Evolutionary conservation across 2,797 vertebrate genomes (phyloP).

Genomic region (Anguilla megastoma): DNA sequence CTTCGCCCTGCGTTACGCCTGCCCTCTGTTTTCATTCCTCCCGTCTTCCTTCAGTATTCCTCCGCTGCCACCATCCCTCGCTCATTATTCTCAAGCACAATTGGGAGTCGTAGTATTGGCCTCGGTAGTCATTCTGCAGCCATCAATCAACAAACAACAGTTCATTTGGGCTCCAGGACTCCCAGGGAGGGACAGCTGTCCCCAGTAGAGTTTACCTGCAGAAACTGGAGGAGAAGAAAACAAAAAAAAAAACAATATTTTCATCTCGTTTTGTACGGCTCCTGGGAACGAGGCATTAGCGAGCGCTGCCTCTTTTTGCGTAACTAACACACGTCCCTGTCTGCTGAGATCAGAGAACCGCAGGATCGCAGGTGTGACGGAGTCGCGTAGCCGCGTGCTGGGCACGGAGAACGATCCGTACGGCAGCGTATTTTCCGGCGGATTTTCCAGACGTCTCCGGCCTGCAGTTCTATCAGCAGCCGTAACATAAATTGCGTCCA

Average conservation of each 20-base stretch:
- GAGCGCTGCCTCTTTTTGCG: slow-evolving; percentile 21
- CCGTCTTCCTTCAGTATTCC: neutral
- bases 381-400: neutral
- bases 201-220: neutral
- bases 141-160: neutral
- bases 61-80: neutral
- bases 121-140: neutral
- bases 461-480: slow-evolving; percentile 37
- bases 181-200: neutral
- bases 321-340: slow-evolving; percentile 18
- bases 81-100: neutral
- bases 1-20: neutral
- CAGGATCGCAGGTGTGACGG: slow-evolving; percentile 18
- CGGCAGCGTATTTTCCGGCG: slow-evolving; percentile 21
- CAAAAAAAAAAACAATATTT: neutral
- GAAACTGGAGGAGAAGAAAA: neutral
- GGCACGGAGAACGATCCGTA: slow-evolving; percentile 14
- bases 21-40: neutral
- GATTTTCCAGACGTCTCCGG: slow-evolving; percentile 31
- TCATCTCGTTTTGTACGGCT: neutral
- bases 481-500: slow-evolving; percentile 39
- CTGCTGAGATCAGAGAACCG: slow-evolving; percentile 22
- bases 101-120: neutral
- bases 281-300: neutral
- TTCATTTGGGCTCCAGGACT: neutral